These are phyloP conservation scores for Ectropis crepuscularia DNA, from an alignment of 2,888 invertebrate genomes.

Conservation along the genomic window DNA sequence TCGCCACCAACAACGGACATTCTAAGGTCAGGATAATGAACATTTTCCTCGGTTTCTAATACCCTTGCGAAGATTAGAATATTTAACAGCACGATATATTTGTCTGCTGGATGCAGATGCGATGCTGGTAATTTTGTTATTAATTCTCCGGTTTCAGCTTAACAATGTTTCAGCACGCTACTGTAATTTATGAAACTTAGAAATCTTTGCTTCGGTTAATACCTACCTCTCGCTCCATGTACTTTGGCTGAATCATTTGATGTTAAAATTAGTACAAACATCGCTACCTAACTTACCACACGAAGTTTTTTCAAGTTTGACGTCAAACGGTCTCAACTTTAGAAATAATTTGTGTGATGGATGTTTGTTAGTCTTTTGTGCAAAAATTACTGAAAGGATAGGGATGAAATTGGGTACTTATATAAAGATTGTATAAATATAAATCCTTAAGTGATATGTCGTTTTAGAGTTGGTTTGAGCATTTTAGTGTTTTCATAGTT, in stretches of 20 bases:
- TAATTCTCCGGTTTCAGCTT: background rate
- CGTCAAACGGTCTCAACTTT: no score
- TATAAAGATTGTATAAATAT: no score
- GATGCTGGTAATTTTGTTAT: conserved; percentile 18
- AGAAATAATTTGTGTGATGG: no score
- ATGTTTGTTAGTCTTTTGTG: no score
- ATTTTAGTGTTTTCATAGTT: background rate
- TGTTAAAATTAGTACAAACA: background rate
- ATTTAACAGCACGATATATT: conserved; percentile 22
- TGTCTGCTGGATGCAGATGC: conserved; percentile 20
- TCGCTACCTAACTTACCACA: no score
- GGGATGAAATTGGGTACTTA: no score
- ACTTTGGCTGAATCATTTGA: background rate
- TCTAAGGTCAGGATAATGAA: conserved; percentile 56
- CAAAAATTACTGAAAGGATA: no score
- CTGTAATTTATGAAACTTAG: conserved; percentile 10
- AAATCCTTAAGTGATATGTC: no score
- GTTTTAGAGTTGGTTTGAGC: no score
- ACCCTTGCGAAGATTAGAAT: conserved; percentile 55
- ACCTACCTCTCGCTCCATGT: background rate
- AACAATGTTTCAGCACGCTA: conserved; percentile 7
- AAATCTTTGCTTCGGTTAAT: background rate
- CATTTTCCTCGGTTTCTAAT: conserved; percentile 72
- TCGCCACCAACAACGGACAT: conserved; percentile 44
- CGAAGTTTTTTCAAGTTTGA: no score